These are phyloP conservation scores for Oxytorus armatus DNA, from an alignment of 2,888 invertebrate genomes.

Conservation along the genomic window DNA sequence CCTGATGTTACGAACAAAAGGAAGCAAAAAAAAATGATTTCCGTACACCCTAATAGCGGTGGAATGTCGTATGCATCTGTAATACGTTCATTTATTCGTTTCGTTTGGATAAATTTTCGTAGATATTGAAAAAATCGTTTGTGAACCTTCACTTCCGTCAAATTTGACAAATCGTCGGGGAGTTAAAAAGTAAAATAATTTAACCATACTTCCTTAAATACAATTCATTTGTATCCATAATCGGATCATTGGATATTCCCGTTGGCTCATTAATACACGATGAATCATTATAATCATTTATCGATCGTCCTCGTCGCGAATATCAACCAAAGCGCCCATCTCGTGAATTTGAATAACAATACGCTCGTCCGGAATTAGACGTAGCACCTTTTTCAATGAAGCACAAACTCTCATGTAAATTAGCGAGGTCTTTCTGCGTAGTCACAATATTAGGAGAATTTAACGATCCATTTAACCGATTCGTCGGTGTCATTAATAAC, in stretches of 20 bases:
- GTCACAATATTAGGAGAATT: constrained; percentile 79
- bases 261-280: constrained; percentile 75
- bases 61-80: constrained; percentile 6
- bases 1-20: constrained; percentile 44
- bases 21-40: constrained; percentile 58
- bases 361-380: constrained; percentile 72
- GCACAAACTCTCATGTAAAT: constrained; percentile 76
- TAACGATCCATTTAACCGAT: constrained; percentile 75
- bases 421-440: constrained; percentile 67
- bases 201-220: constrained; percentile 21
- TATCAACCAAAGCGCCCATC: constrained; percentile 56
- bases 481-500: constrained; percentile 65
- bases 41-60: constrained; percentile 36
- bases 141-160: not conserved
- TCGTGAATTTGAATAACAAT: constrained; percentile 82
- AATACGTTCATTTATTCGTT: constrained; percentile 2
- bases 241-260: constrained; percentile 74
- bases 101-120: not conserved
- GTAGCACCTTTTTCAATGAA: constrained; percentile 71
- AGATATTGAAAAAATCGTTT: constrained; percentile 25
- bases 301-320: constrained; percentile 57
- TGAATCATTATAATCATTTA: constrained; percentile 74
- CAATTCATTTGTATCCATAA: constrained; percentile 70
- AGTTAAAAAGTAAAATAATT: constrained; percentile 46
- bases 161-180: constrained; percentile 45